Conservation (phyloP, 2,113 vertebrate genomes). For the Bos taurus region ARS-UCD2.0 NC_037339.1:71588501-71589000, state of each 20-base stretch:
- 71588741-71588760: background rate
- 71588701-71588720: background rate
- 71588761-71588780: background rate
- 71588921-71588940: background rate
- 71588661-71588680: too few species aligned
- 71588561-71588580: background rate
- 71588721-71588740: background rate
- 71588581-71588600: background rate
- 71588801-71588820: fast-evolving
- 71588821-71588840: background rate
- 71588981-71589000: fast-evolving
- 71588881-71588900: background rate
- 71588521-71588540: background rate
- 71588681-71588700: background rate
- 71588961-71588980: background rate
- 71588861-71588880: background rate
- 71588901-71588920: background rate
- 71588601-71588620: background rate
- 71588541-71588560: background rate
- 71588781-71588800: fast-evolving
- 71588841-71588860: background rate
- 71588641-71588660: background rate
- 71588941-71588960: background rate
- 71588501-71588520: background rate
- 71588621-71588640: background rate